Base-by-base conservation (phyloP, 1,140 invertebrate species). In the Drosophila kurseongensis region DNA sequence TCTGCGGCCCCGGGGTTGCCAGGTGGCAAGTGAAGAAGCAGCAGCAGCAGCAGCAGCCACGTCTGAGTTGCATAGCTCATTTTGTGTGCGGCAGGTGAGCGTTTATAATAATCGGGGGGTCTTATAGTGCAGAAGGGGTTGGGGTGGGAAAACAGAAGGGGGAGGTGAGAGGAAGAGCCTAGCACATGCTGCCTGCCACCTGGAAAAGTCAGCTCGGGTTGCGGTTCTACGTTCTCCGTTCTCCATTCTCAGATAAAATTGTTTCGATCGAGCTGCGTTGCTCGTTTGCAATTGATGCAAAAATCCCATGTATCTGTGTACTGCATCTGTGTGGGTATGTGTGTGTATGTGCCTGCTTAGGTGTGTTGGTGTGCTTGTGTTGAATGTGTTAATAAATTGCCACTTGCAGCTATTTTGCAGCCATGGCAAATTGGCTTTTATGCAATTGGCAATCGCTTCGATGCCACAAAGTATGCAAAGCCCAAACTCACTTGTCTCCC, bases 371-470 rank as follows among this genome's bases (percentile, higher is more conserved):
- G 44, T 71, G 51, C 57, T 59, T 52, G 73, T 61, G 66, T 50
- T 42, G 75, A 77, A 77, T 76, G 73, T 76, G 73, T 76, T 76
- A 76, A 76, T 76, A 76, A 78, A 78, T 78, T 78, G 75, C 75
- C 75, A 84, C 81, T 84, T 84, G 76, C 76, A 84, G 76, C 80
- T 84, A 83, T 83, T 76, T 84, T 84, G 80, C 81, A 85, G 81
- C 76, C 60, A 80, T 80, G 80, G 72, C 75, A 83, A 83, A 83
- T 83, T 83, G 80, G 71, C 80, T 80, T 83, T 84, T 80, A 83
- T 83, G 80, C 76, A 83, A 60, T 83, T 71, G 80, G 56, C 67
- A 81, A 81, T 77, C 60, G 59, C 75, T 40, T 41, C 32, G 57
- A 54, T 44, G 67, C 79, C 74, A 55, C 80, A 79, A 79, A 79